Evolutionary conservation across 2,888 invertebrate genomes (phyloP), one percentile per base, ranked within the genome.

Genomic region (Agrotis puta): DNA sequence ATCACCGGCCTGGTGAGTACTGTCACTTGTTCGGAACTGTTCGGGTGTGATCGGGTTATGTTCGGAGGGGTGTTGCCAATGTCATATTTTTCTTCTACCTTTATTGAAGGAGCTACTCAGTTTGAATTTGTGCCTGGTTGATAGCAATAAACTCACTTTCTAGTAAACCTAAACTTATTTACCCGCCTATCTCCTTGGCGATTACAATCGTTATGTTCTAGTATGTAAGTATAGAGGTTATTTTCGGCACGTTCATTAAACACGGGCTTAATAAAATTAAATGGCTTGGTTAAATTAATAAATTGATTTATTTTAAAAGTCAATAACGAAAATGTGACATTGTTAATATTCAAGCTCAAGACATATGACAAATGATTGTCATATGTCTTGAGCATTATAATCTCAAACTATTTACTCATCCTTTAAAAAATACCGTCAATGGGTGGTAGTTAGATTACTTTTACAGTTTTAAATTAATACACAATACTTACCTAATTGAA

Each of bases 1-100:
- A 81, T 87, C 65, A 88, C 91, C 0, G 93, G 92, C 73, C 79
- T 89, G 88, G 94, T 95, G 84, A 94, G 94, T 89, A 76, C 69
- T 20, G 66, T 61, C 54, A 33, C 13, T 11, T 20, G 16, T 43
- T 81, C 59, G 62, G 71, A 47, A 53, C 1, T 11, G 16, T 24
- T 81, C 81, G 77, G 81, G 2, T n/a, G 43, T 7, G 1, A 20
- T 70, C 61, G 76, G 53, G 20, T 39, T n/a, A 0, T 39, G 48
- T 45, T 77, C 71, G 64, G 45, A 59, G 57, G 53, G 13, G 33
- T 58, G 18, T 51, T 63, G 16, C 47, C 59, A 71, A 56, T 67
- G 79, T 78, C 72, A 79, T 45, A 1, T 53, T n/a, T n/a, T 43
- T 18, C 22, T 59, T 27, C 14, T 22, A 14, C 9, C 3, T 4